phyloP scores from a whole-genome alignment of 2,888 invertebrate genomes.

The Balanococcus diminutus region DNA sequence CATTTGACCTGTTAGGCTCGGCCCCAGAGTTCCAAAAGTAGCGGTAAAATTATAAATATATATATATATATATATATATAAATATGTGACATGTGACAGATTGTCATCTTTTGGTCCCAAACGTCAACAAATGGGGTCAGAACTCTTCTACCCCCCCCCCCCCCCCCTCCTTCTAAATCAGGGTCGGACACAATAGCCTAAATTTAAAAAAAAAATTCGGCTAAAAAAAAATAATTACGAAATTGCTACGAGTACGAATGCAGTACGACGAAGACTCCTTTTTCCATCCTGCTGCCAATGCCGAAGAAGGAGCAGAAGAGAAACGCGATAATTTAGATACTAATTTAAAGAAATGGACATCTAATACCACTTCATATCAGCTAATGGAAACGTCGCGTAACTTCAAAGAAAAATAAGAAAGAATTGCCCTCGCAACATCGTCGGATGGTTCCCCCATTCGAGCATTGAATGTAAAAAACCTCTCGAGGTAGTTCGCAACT shows the following conservation, averaged over 20 bases:
- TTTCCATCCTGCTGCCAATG: neutral
- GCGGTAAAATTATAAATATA: too few relatives aligned
- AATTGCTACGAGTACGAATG: neutral
- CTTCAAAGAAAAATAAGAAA: conserved; percentile 40
- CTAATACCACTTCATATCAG: conserved; percentile 30
- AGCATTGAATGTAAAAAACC: neutral
- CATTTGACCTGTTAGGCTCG: too few relatives aligned
- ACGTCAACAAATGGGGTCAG: too few relatives aligned
- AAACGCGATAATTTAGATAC: conserved; percentile 27
- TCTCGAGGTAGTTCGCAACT: neutral
- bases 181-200: too few relatives aligned
- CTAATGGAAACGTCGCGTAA: conserved; percentile 37
- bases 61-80: too few relatives aligned
- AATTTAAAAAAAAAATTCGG: too few relatives aligned
- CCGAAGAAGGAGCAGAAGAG: neutral
- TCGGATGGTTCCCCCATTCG: neutral
- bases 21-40: too few relatives aligned
- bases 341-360: conserved; percentile 33
- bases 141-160: too few relatives aligned
- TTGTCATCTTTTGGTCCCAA: too few relatives aligned
- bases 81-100: too few relatives aligned
- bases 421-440: neutral
- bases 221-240: conserved; percentile 25
- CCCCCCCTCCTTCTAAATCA: too few relatives aligned
- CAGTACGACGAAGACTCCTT: neutral